Evolutionary conservation across 2,797 vertebrate genomes (phyloP).

Genomic region (Enteromius paludinosus): DNA sequence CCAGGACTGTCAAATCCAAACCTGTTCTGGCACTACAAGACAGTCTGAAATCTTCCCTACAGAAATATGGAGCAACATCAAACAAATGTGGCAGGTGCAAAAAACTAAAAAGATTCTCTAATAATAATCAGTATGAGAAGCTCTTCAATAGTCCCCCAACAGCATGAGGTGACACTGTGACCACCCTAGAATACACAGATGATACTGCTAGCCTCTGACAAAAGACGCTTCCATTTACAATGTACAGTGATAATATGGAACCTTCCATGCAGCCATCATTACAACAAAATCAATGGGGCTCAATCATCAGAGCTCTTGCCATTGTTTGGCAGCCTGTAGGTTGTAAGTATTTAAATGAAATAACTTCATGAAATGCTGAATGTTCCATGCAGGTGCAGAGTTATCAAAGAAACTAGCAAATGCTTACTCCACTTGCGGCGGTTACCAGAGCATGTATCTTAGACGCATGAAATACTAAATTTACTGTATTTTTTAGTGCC

Average conservation of each 20-base stretch:
- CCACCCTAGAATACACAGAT: not conserved
- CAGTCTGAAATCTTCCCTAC: slow-evolving; percentile 25
- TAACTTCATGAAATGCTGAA: not conserved
- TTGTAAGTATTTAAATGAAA: not conserved
- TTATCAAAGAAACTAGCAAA: not conserved
- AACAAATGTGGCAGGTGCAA: not conserved
- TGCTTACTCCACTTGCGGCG: not conserved
- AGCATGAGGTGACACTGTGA: not conserved
- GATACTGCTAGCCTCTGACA: slow-evolving; percentile 1
- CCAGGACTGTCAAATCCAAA: slow-evolving; percentile 15
- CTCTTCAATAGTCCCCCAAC: not conserved
- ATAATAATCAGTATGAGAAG: not conserved
- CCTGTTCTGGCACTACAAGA: slow-evolving; percentile 14
- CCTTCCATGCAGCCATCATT: not conserved
- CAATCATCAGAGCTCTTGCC: not conserved
- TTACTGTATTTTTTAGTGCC: not conserved
- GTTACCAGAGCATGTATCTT: not conserved
- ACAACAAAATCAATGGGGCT: not conserved
- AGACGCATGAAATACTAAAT: not conserved
- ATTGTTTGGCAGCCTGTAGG: not conserved
- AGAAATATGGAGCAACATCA: slow-evolving; percentile 35
- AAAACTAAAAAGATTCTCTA: not conserved
- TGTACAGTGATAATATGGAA: not conserved
- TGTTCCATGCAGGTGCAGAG: not conserved
- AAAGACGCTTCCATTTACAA: not conserved